Percentiles rank a stretch among this genome's conserved stretches.
Conservation (phyloP, 2,797 vertebrate genomes). For the Eospalax fontanierii region DNA sequence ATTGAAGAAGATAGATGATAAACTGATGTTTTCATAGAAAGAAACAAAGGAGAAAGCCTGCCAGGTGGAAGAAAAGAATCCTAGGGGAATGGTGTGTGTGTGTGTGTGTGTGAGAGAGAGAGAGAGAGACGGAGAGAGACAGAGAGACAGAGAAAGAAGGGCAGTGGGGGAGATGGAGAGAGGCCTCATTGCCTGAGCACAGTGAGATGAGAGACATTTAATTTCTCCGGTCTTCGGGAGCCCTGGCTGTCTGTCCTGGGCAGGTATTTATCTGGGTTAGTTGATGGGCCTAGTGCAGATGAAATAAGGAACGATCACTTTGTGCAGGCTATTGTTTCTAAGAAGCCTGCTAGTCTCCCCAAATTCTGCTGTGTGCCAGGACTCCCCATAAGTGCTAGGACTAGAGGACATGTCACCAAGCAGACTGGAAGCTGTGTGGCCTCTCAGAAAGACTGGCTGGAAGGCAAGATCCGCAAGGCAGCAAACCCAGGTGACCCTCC, state of each 20-base stretch:
- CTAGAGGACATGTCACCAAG: conserved; percentile 35
- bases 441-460: conserved; percentile 48
- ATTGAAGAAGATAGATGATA: neutral
- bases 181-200: neutral
- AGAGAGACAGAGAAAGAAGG: neutral
- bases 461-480: conserved; percentile 76
- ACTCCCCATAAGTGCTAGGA: conserved; percentile 71
- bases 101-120: neutral
- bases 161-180: no score
- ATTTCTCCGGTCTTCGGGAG: conserved; percentile 49
- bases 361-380: conserved; percentile 27
- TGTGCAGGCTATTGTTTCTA: conserved; percentile 61
- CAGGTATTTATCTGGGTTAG: conserved; percentile 71
- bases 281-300: conserved; percentile 54
- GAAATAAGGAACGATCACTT: conserved; percentile 75
- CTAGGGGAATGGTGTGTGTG: neutral
- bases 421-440: neutral
- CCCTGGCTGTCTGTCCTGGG: conserved; percentile 62
- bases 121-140: neutral
- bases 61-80: neutral
- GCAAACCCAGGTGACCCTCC: conserved; percentile 86
- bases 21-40: conserved; percentile 18
- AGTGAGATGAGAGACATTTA: conserved; percentile 71
- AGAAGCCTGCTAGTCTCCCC: conserved; percentile 51
- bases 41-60: neutral